Evolutionary conservation across 2,797 vertebrate genomes (phyloP), one percentile per base, ranked within the genome.

Genomic region (Allochrocebus solatus): DNA sequence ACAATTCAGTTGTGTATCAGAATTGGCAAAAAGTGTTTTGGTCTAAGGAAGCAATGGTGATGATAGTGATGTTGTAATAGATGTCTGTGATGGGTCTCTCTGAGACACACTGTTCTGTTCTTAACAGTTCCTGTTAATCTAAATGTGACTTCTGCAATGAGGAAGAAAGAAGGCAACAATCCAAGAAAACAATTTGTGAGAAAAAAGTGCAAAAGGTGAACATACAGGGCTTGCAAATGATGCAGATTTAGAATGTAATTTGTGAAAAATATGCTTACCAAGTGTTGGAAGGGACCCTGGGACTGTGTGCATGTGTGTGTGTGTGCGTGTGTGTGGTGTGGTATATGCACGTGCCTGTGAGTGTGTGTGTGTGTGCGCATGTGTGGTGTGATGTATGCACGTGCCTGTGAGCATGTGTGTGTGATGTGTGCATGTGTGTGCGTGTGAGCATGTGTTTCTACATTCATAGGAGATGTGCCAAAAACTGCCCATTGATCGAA

Each of bases 21-120:
- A 97, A 76, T 0, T 57, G 0, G 95, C 94, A 96, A 97, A 97
- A 74, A 96, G 64, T 97, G 82, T 95, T 91, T 19, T 55, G 87
- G 94, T 78, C 89, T 92, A 61, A 97, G 96, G 97, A 97, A 93
- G 97, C 64, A 82, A 96, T 97, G 98, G 96, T 96, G 97, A 98
- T 93, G 92, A 97, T 22, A 98, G 96, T 95, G 94, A 41, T 98
- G 96, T 96, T 46, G 80, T 97, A 98, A 98, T 85, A 85, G 83
- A n/a, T 94, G 94, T 98, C 79, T 95, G 97, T 95, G 97, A 97
- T 97, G 97, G 94, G 95, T 93, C 92, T 97, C 97, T 89, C 96
- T 96, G 97, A 98, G 98, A 98, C 98, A 98, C 93, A 93, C 78
- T 22, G 79, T 98, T 98, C 98, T 95, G 95, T 98, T 98, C 98